Conservation (phyloP, 2,888 invertebrate genomes). For the Drymonia ruficornis region DNA sequence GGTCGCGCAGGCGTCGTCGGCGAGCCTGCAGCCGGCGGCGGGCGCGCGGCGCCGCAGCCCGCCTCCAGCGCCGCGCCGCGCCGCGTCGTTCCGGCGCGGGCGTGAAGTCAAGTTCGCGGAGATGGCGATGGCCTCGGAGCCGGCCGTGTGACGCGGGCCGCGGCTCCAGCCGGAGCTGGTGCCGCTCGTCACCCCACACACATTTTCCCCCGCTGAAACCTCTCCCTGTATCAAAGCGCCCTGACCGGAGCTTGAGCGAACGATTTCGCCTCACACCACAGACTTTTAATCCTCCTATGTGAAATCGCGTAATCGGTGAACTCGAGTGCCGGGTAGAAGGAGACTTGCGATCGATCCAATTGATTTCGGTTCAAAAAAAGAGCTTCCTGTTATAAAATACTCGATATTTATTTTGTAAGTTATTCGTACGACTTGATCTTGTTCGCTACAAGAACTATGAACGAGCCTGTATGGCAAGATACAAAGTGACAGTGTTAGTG, state of each 20-base stretch:
- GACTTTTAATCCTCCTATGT: slow-evolving; percentile 59
- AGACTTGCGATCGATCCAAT: slow-evolving; percentile 8
- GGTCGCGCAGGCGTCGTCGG: slow-evolving; percentile 73
- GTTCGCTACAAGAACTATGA: slow-evolving; percentile 50
- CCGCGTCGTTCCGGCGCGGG: slow-evolving; percentile 75
- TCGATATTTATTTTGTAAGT: slow-evolving; percentile 38
- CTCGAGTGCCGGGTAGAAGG: neutral
- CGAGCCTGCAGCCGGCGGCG: slow-evolving; percentile 71
- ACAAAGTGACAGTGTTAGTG: slow-evolving; percentile 22
- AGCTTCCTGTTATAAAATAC: slow-evolving; percentile 53
- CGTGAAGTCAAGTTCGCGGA: slow-evolving; percentile 84
- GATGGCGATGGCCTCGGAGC: slow-evolving; percentile 55
- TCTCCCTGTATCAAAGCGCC: slow-evolving; percentile 46
- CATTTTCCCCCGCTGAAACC: slow-evolving; percentile 46
- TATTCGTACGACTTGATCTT: slow-evolving; percentile 39
- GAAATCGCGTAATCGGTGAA: slow-evolving; percentile 1
- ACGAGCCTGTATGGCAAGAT: slow-evolving; percentile 23
- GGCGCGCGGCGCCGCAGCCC: slow-evolving; percentile 63
- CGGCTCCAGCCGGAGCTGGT: slow-evolving; percentile 83
- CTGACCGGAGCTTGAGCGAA: slow-evolving; percentile 66
- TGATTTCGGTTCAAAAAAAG: slow-evolving; percentile 38
- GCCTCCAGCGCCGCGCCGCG: slow-evolving; percentile 72
- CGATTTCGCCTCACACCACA: slow-evolving; percentile 61
- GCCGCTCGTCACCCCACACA: slow-evolving; percentile 68
- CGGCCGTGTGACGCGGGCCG: slow-evolving; percentile 81